Evolutionary conservation across 2,888 invertebrate genomes (phyloP), one percentile per base, ranked within the genome.

Genomic region (Drosophila buzzatii): DNA sequence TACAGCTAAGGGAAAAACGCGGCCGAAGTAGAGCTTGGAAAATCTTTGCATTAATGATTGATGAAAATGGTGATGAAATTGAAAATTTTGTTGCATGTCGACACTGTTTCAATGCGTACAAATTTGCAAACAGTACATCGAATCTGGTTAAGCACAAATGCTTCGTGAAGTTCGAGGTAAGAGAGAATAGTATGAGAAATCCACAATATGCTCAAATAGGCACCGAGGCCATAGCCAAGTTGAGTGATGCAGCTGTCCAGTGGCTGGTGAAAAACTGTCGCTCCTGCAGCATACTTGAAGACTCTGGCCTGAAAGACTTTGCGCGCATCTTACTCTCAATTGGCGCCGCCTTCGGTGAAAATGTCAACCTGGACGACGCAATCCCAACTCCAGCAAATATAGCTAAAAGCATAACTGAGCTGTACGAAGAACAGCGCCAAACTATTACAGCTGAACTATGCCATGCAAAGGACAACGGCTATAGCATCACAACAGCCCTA

Each of bases 261-360:
- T 49, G 31, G 49, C 31, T 49, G n/a, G 31, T 49, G 49, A n/a
- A n/a, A 31, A 49, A n/a, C n/a, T 31, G 49, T 49, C 49, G 49
- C n/a, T 31, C 49, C n/a, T n/a, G 31, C 5, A n/a, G 2, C 16
- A 16, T 31, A n/a, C 49, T 49, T 10, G 4, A 31, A 3, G 49
- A 49, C 16, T 49, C 49, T 16, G 31, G 49, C 0, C 6, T 49
- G 2, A 31, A 49, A 2, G 8, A 31, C 10, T n/a, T 49, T 16
- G 49, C 31, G 1, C 31, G n/a, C 49, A 31, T 16, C 9, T 8
- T 47, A 7, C 16, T 47, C 16, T n/a, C 47, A 5, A 47, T 47
- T 12, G 47, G 47, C 4, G 47, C 27, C 10, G 27, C 9, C 9
- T n/a, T 47, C 10, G 47, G 47, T 5, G 47, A 47, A n/a, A n/a